Percentiles rank a stretch among this genome's conserved stretches.
phyloP scores from a whole-genome alignment of 2,888 invertebrate genomes.

The Argynnis bischoffii region DNA sequence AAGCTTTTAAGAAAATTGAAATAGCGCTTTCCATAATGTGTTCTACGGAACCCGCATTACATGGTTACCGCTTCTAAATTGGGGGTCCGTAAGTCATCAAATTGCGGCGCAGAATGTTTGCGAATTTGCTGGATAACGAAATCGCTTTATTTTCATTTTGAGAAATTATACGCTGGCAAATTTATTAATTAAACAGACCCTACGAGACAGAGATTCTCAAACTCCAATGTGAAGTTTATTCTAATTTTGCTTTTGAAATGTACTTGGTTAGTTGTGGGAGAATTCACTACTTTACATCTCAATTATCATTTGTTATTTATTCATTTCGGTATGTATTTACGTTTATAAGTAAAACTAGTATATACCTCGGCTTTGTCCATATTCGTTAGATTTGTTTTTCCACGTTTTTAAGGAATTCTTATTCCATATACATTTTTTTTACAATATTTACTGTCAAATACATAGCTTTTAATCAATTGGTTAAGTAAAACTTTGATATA shows the following conservation, averaged over 20 bases:
- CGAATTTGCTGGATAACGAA: constrained; percentile 42
- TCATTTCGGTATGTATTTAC: too few species aligned
- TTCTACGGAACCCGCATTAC: not conserved
- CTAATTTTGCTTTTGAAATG: constrained; percentile 16
- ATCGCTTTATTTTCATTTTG: constrained; percentile 44
- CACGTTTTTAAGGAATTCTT: too few species aligned
- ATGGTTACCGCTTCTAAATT: constrained; percentile 4
- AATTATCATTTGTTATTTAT: not conserved
- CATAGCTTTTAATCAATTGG: too few species aligned
- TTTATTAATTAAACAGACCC: constrained; percentile 44
- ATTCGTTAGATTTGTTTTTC: too few species aligned
- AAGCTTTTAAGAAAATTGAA: constrained; percentile 3
- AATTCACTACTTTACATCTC: constrained; percentile 13
- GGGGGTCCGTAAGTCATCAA: constrained; percentile 12
- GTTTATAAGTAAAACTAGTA: too few species aligned
- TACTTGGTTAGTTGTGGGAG: not conserved
- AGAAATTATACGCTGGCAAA: constrained; percentile 42
- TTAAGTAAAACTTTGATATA: too few species aligned
- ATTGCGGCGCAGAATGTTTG: constrained; percentile 43
- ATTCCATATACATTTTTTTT: too few species aligned
- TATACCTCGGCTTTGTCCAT: too few species aligned
- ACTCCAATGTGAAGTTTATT: constrained; percentile 20
- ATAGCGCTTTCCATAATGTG: not conserved
- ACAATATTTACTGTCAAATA: too few species aligned
- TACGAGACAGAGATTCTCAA: constrained; percentile 31